Evolutionary conservation across 2,888 invertebrate species (phyloP), one percentile per base, ranked within the genome.

Genomic region (Trichacis sp.): DNA sequence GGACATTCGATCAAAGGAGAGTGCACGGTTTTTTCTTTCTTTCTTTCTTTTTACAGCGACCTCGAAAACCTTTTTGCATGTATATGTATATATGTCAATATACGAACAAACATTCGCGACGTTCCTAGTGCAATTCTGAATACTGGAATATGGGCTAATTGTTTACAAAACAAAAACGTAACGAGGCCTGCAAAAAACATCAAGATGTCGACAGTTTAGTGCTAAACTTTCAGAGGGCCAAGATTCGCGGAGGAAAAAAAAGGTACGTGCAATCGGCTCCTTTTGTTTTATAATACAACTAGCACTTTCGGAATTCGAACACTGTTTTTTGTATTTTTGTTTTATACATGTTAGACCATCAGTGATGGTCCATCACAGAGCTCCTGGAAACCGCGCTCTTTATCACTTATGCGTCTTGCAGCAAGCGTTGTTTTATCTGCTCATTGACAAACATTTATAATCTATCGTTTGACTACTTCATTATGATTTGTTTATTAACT

Each of bases 391-490:
- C 58, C 69, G 72, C 57, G 69, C 66, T 56, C 56, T 19, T 66
- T 63, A 68, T 70, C 70, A 71, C 61, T 71, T 71, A 66, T 75
- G 72, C 72, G 69, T 67, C 54, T 69, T 74, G 68, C 62, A 74
- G 70, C 72, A 74, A 77, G 71, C 74, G 74, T 40, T 66, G 57
- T 69, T 68, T 67, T 51, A 70, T 71, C 64, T 73, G 74, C 72
- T 75, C 70, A 68, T 75, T 73, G 71, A 77, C 73, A 73, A 78
- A 74, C 66, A 74, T 69, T 68, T 71, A 72, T 74, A 73, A 61
- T 71, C 68, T 72, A 72, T 75, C 77, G 75, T 74, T 70, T 72
- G 75, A 75, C 79, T 78, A 80, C 73, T 77, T 72, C 52, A 54
- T 69, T 73, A 73, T 66, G 56, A 70, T 64, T 73, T 70, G 70